Evolutionary conservation across 2,888 invertebrate genomes (phyloP).

Genomic region (Gryllus longicercus): DNA sequence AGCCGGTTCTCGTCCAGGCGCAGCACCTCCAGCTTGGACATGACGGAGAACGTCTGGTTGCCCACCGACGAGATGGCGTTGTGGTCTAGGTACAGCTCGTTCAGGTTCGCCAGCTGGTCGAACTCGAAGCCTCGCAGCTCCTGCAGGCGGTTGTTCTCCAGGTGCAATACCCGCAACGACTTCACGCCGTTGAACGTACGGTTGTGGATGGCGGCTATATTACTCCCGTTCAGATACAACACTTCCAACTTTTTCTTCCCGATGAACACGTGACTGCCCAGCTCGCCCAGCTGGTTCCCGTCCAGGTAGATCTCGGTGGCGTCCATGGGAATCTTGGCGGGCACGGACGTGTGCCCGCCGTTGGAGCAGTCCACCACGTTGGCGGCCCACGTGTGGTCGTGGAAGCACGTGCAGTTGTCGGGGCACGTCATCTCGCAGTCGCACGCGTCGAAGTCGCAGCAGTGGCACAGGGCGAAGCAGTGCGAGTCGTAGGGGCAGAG

Average conservation of each 20-base stretch:
- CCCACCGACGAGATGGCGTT: constrained; percentile 70
- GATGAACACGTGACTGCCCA: constrained; percentile 81
- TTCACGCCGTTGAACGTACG: constrained; percentile 78
- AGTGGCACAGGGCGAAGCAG: constrained; percentile 82
- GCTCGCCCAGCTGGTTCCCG: constrained; percentile 72
- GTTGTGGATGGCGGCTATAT: constrained; percentile 72
- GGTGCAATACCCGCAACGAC: constrained; percentile 67
- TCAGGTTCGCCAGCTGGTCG: constrained; percentile 68
- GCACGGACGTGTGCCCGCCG: constrained; percentile 69
- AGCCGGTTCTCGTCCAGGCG: constrained; percentile 75
- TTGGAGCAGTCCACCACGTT: constrained; percentile 81
- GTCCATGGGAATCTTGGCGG: constrained; percentile 81
- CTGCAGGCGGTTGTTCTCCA: constrained; percentile 71
- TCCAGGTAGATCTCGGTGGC: constrained; percentile 83
- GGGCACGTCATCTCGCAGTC: constrained; percentile 91
- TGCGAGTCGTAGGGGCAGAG: constrained; percentile 77
- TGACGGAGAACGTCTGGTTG: constrained; percentile 71
- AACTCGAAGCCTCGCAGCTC: constrained; percentile 74
- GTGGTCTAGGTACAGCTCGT: constrained; percentile 71
- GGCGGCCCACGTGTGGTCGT: constrained; percentile 80
- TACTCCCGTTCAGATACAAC: constrained; percentile 74
- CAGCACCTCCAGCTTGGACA: constrained; percentile 68
- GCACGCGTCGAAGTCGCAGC: constrained; percentile 87
- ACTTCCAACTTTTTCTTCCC: constrained; percentile 78
- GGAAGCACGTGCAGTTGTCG: constrained; percentile 79